A percentile compares a stretch with the other conserved stretches of the same genome.
Evolutionary conservation across 2,797 vertebrate species (phyloP).

Genomic region (Squalus acanthias): DNA sequence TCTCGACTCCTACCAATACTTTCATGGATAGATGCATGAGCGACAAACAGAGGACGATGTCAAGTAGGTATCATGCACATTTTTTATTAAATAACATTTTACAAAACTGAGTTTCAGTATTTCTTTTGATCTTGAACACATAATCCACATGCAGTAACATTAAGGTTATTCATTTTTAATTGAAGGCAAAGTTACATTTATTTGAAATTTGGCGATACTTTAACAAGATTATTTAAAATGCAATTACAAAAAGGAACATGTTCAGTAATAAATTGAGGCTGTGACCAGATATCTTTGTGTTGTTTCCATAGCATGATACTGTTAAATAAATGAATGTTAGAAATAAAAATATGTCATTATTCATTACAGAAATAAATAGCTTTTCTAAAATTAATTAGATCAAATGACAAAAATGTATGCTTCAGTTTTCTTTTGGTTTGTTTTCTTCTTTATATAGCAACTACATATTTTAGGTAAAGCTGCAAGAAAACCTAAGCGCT

Average conservation of each 20-base stretch:
- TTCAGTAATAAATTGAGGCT: slow-evolving; percentile 17
- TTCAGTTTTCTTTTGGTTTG: not conserved
- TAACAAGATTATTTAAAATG: slow-evolving; percentile 26
- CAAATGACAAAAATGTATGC: not conserved
- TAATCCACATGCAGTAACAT: not conserved
- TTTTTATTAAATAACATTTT: slow-evolving; percentile 16
- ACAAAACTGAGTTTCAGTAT: not conserved
- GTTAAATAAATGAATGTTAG: not conserved
- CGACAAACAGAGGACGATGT: no score
- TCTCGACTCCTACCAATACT: no score
- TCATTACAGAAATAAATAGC: not conserved
- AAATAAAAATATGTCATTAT: not conserved
- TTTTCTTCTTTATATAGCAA: not conserved
- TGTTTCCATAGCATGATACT: not conserved
- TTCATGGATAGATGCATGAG: no score
- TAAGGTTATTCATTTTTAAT: slow-evolving; percentile 28
- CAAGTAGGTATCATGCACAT: no score
- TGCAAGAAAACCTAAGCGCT: no score
- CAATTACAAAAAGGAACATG: slow-evolving; percentile 12
- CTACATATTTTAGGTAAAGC: not conserved
- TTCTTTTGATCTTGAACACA: not conserved
- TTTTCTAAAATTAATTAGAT: not conserved
- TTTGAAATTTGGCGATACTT: not conserved
- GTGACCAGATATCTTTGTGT: not conserved
- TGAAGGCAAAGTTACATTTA: not conserved